Conservation (phyloP, 2,888 invertebrate species). For the Machimus rusticus region DNA sequence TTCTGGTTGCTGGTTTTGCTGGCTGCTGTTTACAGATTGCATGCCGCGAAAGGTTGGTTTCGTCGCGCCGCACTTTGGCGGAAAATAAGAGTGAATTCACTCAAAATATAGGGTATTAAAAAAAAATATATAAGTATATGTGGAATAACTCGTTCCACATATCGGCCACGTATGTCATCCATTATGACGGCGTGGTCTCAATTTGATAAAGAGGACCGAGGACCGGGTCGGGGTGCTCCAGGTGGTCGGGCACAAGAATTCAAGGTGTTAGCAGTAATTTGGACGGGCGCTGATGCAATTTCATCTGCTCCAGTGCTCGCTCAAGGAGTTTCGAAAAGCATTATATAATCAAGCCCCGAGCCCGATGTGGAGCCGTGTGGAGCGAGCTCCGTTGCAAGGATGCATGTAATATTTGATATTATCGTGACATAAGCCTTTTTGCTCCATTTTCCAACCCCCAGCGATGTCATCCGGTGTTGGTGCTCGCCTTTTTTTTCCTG, state of each 20-base stretch:
- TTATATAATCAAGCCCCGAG: background rate
- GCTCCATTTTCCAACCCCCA: background rate
- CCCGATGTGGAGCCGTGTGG: background rate
- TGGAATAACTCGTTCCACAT: constrained; percentile 30
- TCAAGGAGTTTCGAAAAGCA: background rate
- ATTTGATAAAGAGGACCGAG: background rate
- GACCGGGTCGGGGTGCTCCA: background rate
- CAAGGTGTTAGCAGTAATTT: constrained; percentile 33
- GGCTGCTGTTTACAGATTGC: constrained; percentile 9
- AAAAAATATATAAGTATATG: background rate
- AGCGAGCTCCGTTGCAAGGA: background rate
- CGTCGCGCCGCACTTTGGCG: background rate
- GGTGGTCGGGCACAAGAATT: background rate
- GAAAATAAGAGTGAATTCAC: constrained; percentile 19
- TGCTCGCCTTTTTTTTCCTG: background rate
- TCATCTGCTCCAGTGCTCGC: background rate
- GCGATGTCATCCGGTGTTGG: constrained; percentile 17
- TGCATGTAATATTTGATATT: constrained; percentile 28
- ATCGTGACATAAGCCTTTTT: constrained; percentile 22
- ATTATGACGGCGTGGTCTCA: background rate
- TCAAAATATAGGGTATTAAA: background rate
- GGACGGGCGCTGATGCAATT: constrained; percentile 17
- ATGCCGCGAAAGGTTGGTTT: constrained; percentile 14
- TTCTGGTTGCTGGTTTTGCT: background rate
- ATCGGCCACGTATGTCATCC: constrained; percentile 28